Evolutionary conservation across 2,113 vertebrate species (phyloP).

Genomic region (Orcinus orca): DNA sequence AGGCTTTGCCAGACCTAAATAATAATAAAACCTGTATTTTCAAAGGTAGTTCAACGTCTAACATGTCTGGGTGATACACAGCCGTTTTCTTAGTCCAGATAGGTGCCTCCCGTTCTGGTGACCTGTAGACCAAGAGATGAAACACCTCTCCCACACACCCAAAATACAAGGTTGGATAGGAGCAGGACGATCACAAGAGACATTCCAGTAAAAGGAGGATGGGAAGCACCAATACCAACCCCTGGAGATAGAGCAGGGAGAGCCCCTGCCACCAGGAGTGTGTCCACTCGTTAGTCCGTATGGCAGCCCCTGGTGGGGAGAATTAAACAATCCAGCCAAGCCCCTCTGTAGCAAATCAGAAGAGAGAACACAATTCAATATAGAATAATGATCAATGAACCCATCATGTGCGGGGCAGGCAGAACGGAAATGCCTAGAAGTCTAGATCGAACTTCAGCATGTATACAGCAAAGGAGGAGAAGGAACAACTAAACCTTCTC

Average conservation of each 20-base stretch:
- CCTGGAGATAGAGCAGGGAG: not conserved
- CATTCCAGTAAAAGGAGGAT: not conserved
- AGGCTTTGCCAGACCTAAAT: not conserved
- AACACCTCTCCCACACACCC: not conserved
- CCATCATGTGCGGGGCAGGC: not conserved
- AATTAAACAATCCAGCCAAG: not conserved
- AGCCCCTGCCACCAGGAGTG: not conserved
- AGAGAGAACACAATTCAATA: not conserved
- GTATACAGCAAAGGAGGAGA: not conserved
- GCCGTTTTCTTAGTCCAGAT: not conserved
- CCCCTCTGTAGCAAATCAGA: not conserved
- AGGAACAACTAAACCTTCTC: not conserved
- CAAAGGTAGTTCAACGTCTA: not conserved
- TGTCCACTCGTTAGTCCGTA: not conserved
- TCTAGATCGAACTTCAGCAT: not conserved
- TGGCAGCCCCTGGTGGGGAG: not conserved
- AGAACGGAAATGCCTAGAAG: not conserved
- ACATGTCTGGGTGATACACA: not conserved
- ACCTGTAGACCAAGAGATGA: not conserved
- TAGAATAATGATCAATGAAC: not conserved
- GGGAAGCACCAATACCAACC: not conserved
- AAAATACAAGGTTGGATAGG: not conserved
- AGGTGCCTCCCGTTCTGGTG: not conserved
- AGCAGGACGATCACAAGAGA: not conserved
- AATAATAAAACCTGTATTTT: not conserved